Evolutionary conservation across 2,113 vertebrate genomes (phyloP), one percentile per base, ranked within the genome.

Genomic region (Pseudolaguvia tuberculata): DNA sequence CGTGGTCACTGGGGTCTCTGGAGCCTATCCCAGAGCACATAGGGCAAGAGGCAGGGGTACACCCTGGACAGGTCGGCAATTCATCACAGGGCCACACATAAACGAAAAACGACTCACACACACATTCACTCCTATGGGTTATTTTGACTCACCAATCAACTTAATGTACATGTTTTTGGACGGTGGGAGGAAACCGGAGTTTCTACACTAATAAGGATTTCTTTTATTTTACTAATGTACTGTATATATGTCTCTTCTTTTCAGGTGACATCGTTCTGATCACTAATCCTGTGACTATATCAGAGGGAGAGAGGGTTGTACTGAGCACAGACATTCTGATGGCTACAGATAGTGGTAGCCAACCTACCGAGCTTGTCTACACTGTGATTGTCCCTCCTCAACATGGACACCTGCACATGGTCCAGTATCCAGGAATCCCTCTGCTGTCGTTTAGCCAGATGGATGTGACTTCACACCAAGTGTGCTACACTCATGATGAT

Each of bases 241-340:
- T 42, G 39, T 42, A 9, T 42, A 42, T 42, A 42, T 42, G 8
- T 8, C 13, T 35, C 11, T 31, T 56, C 31, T 18, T 62, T 18
- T 39, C 90, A 95, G 94, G 92, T 88, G 91, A 94, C 86, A 89
- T 98, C 80, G 87, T 90, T 85, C 89, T 98, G 82, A 86, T 89
- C 87, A 90, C 88, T 89, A 93, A 89, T 87, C 88, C 92, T 70
- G 92, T 96, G 89, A 91, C 83, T 84, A 91, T 98, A 91, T 90
- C 83, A 86, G 94, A 95, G 89, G 96, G 96, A 78, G 91, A 96
- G 90, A 92, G 93, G 83, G 90, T 94, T 83, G 92, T 94, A 89
- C 93, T 99, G 87, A 95, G 84, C 87, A 96, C 97, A 81, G 92
- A 97, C 92, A 84, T 94, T 90, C 94, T 94, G 87, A 87, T 91